Percentiles rank a stretch among this genome's conserved stretches.
These are phyloP conservation scores for Orthonevra nobilis DNA, from an alignment of 2,888 invertebrate species.

Conservation along the genomic window DNA sequence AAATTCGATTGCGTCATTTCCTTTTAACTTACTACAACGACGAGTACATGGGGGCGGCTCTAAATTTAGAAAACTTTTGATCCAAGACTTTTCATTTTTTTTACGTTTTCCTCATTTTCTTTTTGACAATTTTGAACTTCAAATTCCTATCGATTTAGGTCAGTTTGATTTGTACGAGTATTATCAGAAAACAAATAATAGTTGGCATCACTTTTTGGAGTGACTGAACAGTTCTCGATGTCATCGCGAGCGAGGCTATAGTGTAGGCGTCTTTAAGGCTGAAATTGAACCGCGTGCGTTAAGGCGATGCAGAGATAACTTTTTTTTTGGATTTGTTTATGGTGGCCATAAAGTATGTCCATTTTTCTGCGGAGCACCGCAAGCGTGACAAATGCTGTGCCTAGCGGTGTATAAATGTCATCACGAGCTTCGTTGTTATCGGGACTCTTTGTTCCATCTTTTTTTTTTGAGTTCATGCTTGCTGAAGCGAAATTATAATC, in stretches of 20 bases:
- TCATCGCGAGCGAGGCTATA: conserved; percentile 1
- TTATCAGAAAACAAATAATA: too few species aligned
- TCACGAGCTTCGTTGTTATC: conserved; percentile 14
- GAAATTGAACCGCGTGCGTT: background rate
- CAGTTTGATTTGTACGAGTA: background rate
- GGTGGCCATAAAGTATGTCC: conserved; percentile 11
- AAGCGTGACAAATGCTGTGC: background rate
- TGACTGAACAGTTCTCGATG: background rate
- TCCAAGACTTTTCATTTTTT: too few species aligned
- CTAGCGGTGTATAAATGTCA: conserved; percentile 26
- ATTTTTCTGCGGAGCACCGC: background rate
- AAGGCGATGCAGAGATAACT: conserved; percentile 2
- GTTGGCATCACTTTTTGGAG: conserved; percentile 12
- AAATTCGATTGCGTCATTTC: conserved; percentile 62
- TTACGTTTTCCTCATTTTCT: background rate
- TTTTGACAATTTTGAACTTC: conserved; percentile 45
- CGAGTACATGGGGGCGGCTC: conserved; percentile 30
- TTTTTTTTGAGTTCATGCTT: conserved; percentile 17
- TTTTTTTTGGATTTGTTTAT: conserved; percentile 3
- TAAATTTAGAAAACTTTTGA: conserved; percentile 37
- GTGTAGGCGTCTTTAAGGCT: conserved; percentile 18
- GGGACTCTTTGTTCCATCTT: conserved; percentile 1
- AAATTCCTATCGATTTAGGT: conserved; percentile 46
- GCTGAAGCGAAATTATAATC: conserved; percentile 49
- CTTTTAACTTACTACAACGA: conserved; percentile 27